Base-by-base conservation (phyloP, 2,888 invertebrate genomes). In the Folsomia manolachei region DNA sequence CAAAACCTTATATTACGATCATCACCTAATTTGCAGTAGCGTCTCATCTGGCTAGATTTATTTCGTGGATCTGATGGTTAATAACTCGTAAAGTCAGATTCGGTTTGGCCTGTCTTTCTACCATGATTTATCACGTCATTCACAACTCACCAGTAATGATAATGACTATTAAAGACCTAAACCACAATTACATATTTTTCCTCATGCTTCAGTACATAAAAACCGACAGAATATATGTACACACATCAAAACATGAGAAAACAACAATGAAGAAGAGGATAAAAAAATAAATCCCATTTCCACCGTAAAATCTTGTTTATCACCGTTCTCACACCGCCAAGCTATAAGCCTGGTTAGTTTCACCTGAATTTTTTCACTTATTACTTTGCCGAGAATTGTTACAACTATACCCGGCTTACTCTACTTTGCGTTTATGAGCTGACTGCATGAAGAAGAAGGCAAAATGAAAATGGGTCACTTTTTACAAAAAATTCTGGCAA, bases 301-400 rank as follows among this genome's bases (percentile, higher is more conserved):
- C n/a, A 14, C 56, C 56, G 56, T 21, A 56, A 19, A 56, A 56
- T 56, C 56, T 56, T 56, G 39, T 39, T 39, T 39, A 56, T 56
- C 21, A 56, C 56, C 56, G 56, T 56, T 56, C 56, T 56, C 56
- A 56, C 56, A 56, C 56, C 56, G n/a, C 56, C 18, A 51, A 39
- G 14, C 39, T 4, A 9, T 39, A 39, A 39, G 39, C 39, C n/a
- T n/a, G n/a, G n/a, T n/a, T 39, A 39, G 39, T 14, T 39, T 39
- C 39, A 39, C 39, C 56, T 56, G 21, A 56, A 11, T 56, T 56
- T 56, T 56, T 56, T 18, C 56, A 51, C 9, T 18, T 18, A 51
- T 56, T 19, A 56, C 18, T 56, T n/a, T n/a, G n/a, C n/a, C n/a
- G n/a, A n/a, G n/a, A n/a, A n/a, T n/a, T n/a, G n/a, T n/a, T n/a